Evolutionary conservation across 2,113 vertebrate species (phyloP).

Genomic region (Raja brachyura): DNA sequence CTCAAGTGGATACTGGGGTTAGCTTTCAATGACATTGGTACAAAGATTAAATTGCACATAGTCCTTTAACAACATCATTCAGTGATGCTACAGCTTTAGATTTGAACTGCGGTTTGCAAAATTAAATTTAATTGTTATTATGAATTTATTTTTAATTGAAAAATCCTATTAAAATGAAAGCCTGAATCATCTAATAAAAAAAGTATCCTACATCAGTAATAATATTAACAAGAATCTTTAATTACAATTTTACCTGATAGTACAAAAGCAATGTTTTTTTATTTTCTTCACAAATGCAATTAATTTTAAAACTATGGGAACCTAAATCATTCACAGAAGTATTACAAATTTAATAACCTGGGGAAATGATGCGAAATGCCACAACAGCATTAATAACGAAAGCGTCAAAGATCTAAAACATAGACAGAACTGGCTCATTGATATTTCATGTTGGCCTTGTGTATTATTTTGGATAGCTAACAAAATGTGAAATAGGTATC

Average conservation of each 20-base stretch:
- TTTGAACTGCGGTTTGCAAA: not conserved
- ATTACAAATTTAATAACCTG: not conserved
- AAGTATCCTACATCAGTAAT: not conserved
- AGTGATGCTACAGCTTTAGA: not conserved
- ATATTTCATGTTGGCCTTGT: not conserved
- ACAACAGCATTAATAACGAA: not conserved
- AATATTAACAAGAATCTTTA: not conserved
- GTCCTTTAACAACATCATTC: not conserved
- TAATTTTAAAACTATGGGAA: not conserved
- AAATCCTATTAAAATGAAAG: not conserved
- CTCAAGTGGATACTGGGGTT: not conserved
- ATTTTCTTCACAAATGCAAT: not conserved
- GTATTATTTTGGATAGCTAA: not conserved
- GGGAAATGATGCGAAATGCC: not conserved
- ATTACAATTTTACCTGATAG: not conserved
- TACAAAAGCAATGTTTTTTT: not conserved
- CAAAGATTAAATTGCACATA: not conserved
- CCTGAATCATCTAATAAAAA: not conserved
- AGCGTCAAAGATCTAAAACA: not conserved
- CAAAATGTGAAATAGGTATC: not conserved
- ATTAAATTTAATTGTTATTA: not conserved
- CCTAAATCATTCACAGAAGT: not conserved
- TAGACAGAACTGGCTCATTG: not conserved
- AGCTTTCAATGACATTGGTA: not conserved
- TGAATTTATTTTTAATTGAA: not conserved